Conservation (phyloP, 2,113 vertebrate species). For the Myiozetetes cayanensis region DNA sequence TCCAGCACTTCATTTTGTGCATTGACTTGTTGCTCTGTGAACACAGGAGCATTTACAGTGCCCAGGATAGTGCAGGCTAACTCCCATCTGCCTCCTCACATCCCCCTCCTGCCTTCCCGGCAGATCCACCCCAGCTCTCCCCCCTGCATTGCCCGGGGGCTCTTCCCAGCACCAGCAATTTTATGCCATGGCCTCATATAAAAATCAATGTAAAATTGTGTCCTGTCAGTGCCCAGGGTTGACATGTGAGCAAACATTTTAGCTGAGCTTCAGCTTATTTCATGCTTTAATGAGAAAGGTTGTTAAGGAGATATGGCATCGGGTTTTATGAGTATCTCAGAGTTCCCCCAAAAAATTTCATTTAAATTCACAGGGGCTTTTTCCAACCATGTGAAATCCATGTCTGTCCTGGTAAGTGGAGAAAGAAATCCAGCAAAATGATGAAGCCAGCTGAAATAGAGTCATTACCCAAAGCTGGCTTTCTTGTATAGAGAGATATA, state of each 20-base stretch:
- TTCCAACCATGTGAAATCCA: neutral
- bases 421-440: neutral
- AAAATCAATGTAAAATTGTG: neutral
- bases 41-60: rapidly evolving
- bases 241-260: neutral
- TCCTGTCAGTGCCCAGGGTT: neutral
- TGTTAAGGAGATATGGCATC: neutral
- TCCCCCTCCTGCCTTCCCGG: neutral
- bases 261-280: neutral
- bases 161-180: neutral
- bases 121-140: neutral
- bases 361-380: neutral
- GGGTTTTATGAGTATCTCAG: neutral
- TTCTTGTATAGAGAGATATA: neutral
- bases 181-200: neutral
- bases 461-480: neutral
- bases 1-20: neutral
- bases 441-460: neutral
- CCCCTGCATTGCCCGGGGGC: rapidly evolving
- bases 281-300: neutral
- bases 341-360: neutral
- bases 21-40: neutral
- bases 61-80: neutral
- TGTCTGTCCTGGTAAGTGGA: neutral
- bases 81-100: neutral